Conservation (phyloP, 1,140 invertebrate genomes). For the Saccostrea cuccullata region DNA sequence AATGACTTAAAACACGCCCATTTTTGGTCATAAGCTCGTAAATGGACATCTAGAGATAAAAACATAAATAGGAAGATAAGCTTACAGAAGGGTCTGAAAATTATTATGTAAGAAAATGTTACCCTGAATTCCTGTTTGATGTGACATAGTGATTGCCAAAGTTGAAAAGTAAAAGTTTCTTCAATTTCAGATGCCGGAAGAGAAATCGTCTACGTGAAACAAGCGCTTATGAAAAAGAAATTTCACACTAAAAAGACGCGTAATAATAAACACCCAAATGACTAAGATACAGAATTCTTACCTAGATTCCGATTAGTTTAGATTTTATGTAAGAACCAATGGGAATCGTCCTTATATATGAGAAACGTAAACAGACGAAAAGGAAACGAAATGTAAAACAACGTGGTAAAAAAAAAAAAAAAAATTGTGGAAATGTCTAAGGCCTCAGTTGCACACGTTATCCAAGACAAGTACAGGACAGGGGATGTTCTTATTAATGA, state of each 20-base stretch:
- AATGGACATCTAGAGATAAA: no score
- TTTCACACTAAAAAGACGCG: no score
- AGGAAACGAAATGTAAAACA: neutral
- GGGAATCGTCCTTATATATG: neutral
- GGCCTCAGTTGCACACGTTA: conserved; percentile 68
- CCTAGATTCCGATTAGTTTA: neutral
- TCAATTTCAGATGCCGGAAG: neutral
- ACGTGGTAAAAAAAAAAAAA: neutral
- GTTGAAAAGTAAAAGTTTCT: neutral
- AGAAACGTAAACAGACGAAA: neutral
- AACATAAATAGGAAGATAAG: no score
- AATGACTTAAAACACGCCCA: no score
- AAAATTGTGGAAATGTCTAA: conserved; percentile 25
- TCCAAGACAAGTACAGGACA: conserved; percentile 81
- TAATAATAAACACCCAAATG: neutral
- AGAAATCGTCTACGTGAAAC: neutral
- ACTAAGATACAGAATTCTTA: neutral
- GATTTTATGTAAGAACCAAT: neutral
- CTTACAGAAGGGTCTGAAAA: neutral
- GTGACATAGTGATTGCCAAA: conserved; percentile 61
- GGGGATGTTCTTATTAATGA: conserved; percentile 86
- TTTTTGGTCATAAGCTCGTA: no score
- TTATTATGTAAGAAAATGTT: neutral
- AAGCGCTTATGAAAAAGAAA: neutral
- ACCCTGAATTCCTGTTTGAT: conserved; percentile 72